Evolutionary conservation across 1,140 invertebrate genomes (phyloP).

Genomic region (Vollenhovia emeryi): DNA sequence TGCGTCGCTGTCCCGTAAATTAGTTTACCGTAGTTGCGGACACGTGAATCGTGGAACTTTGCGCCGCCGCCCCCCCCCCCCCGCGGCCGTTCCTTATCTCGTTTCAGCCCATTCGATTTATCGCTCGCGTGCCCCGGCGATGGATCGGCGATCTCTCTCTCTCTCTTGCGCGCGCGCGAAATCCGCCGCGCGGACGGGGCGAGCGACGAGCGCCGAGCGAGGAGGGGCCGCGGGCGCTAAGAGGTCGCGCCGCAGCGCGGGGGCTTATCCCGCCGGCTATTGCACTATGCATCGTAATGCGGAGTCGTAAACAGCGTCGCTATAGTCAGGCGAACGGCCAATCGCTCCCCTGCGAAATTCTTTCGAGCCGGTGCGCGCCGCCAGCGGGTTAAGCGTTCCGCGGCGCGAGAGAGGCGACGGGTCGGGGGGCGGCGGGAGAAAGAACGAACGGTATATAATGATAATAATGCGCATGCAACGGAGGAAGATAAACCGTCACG

Average conservation of each 20-base stretch:
- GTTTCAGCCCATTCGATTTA: constrained; percentile 37
- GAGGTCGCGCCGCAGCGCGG: constrained; percentile 11
- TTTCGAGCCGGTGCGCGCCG: constrained; percentile 4
- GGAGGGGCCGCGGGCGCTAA: constrained; percentile 18
- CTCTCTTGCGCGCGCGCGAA: too few species aligned
- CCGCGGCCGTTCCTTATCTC: background rate
- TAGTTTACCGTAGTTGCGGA: background rate
- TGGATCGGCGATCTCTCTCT: constrained; percentile 2
- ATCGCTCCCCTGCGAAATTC: constrained; percentile 62
- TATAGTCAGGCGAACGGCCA: constrained; percentile 57
- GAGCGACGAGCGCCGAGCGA: constrained; percentile 1
- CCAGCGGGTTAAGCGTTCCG: background rate
- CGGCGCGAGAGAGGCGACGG: background rate
- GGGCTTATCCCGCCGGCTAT: constrained; percentile 33
- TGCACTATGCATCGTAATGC: constrained; percentile 42
- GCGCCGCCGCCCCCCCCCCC: background rate
- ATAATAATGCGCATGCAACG: constrained; percentile 62
- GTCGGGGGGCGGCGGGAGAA: background rate
- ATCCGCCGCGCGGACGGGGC: background rate
- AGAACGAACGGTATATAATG: constrained; percentile 54
- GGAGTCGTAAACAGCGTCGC: constrained; percentile 55
- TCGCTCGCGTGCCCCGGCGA: constrained; percentile 25
- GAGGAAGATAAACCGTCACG: constrained; percentile 47
- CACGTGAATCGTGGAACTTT: constrained; percentile 10
- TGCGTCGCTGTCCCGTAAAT: constrained; percentile 5